Evolutionary conservation across 2,888 invertebrate species (phyloP).

Genomic region (Spisula subtruncata): DNA sequence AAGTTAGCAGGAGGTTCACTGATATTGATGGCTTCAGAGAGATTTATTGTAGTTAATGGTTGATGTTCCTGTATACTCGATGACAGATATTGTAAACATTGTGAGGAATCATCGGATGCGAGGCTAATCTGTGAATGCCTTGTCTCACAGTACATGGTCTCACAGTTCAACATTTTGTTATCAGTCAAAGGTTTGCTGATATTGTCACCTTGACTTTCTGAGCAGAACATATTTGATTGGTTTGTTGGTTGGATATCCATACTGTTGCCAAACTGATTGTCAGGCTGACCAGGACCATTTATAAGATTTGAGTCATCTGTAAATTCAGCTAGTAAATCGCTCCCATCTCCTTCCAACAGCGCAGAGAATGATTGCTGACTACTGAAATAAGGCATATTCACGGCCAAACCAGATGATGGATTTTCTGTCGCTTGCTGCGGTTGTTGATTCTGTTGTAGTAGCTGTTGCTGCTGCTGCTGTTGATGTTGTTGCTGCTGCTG

Average conservation of each 20-base stretch:
- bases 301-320: neutral
- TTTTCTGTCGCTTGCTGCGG: neutral
- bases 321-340: constrained; percentile 38
- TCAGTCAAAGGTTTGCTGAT: constrained; percentile 1
- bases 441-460: no score
- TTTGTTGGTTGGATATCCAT: neutral
- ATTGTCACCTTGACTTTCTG: neutral
- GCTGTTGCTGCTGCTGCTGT: neutral
- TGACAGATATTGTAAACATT: constrained; percentile 14
- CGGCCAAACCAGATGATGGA: neutral
- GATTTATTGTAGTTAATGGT: constrained; percentile 27
- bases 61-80: neutral
- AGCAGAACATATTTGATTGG: neutral
- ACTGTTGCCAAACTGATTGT: constrained; percentile 17
- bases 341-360: constrained; percentile 44
- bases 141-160: neutral
- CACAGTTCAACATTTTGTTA: neutral
- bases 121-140: neutral
- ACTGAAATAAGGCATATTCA: constrained; percentile 42
- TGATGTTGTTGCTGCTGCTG: no score
- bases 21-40: constrained; percentile 47
- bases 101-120: neutral
- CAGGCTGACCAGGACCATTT: neutral
- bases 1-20: constrained; percentile 47
- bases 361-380: constrained; percentile 45